Conservation (phyloP, 2,113 vertebrate genomes). For the Oryzias celebensis region DNA sequence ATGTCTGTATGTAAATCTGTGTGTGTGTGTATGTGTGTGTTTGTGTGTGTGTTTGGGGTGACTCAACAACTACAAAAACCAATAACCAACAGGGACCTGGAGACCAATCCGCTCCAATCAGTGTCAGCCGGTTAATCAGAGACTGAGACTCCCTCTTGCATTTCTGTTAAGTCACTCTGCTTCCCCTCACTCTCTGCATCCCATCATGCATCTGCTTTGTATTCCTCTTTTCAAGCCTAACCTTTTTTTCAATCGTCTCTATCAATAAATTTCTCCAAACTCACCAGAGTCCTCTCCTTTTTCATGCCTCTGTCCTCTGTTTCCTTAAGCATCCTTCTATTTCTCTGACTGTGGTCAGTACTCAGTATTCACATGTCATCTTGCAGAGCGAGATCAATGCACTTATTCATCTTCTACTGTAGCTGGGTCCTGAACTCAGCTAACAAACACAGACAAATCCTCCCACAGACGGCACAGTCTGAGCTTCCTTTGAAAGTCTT, state of each 20-base stretch:
- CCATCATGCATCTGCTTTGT: slow-evolving; percentile 38
- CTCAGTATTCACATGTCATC: slow-evolving; percentile 55
- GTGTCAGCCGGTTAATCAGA: slow-evolving; percentile 21
- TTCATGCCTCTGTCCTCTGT: slow-evolving; percentile 16
- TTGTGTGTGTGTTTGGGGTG: slow-evolving; percentile 15
- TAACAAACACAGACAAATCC: slow-evolving; percentile 27
- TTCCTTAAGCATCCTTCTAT: slow-evolving; percentile 5
- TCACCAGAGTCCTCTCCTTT: slow-evolving; percentile 25
- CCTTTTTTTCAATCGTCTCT: slow-evolving; percentile 26
- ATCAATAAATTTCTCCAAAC: slow-evolving; percentile 33
- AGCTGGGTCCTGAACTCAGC: slow-evolving; percentile 39
- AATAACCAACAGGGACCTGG: slow-evolving; percentile 18
- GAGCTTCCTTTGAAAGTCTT: slow-evolving; percentile 19
- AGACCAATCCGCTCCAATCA: slow-evolving; percentile 36
- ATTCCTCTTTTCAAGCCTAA: slow-evolving; percentile 16
- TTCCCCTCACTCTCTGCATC: background rate
- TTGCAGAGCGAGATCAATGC: slow-evolving; percentile 49
- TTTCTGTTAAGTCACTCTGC: background rate
- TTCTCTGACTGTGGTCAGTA: slow-evolving; percentile 25
- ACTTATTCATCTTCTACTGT: slow-evolving; percentile 51
- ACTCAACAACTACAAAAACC: slow-evolving; percentile 41
- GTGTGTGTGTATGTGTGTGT: background rate
- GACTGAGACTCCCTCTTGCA: background rate
- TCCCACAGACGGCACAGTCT: slow-evolving; percentile 1
- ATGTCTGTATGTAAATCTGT: too few species aligned